Percentiles rank a stretch among this genome's conserved stretches.
Conservation (phyloP, 1,140 invertebrate genomes). For the Meloidogyne chitwoodi region DNA sequence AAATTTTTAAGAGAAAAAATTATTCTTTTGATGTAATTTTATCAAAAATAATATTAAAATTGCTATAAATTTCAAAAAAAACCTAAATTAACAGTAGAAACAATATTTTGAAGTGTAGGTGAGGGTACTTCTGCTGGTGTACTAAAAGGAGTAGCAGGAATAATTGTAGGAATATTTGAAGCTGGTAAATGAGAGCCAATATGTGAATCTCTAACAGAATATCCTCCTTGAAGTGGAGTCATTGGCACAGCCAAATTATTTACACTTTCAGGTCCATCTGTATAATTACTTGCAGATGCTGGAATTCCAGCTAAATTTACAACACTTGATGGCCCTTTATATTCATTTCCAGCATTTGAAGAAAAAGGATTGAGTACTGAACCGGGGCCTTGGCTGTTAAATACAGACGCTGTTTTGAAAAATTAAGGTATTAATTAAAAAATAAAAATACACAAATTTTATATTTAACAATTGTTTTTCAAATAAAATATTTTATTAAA, state of each 20-base stretch:
- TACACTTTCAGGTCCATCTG: constrained; percentile 11
- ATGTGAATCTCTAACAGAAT: constrained; percentile 11
- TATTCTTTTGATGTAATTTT: no score
- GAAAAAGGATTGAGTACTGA: constrained; percentile 26
- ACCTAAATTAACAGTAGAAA: constrained; percentile 60
- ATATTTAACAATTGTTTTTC: no score
- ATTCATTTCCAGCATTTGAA: constrained; percentile 2
- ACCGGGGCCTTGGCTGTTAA: constrained; percentile 42
- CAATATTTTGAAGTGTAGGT: constrained; percentile 57
- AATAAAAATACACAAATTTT: background rate
- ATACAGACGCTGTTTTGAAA: constrained; percentile 29
- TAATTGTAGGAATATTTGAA: constrained; percentile 41
- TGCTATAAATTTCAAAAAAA: background rate
- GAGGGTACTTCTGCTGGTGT: constrained; percentile 43
- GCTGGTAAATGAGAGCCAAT: constrained; percentile 10
- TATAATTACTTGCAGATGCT: constrained; percentile 31
- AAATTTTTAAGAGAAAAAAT: constrained; percentile 2
- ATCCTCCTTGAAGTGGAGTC: constrained; percentile 39
- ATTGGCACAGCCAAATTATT: constrained; percentile 49
- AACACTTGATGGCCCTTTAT: constrained; percentile 11
- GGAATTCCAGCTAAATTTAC: constrained; percentile 22
- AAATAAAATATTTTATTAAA: no score
- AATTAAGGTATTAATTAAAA: background rate
- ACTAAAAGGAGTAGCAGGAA: constrained; percentile 44
- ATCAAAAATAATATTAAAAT: no score